phyloP scores from a whole-genome alignment of 2,888 invertebrate genomes.

The Salticus scenicus region DNA sequence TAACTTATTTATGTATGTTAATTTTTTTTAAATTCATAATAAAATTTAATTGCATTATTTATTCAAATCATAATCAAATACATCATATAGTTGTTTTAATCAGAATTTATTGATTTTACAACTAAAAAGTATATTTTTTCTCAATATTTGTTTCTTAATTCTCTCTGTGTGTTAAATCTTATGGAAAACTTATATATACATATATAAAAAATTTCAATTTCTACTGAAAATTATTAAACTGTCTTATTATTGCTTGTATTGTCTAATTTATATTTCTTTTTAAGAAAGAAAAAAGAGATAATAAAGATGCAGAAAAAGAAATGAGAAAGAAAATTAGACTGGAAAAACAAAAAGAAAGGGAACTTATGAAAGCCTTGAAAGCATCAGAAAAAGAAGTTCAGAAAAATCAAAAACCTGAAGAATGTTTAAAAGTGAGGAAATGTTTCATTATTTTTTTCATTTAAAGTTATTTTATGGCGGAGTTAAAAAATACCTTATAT shows the following conservation, averaged over 20 bases:
- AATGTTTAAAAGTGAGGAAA: slow-evolving; percentile 46
- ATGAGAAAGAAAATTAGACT: slow-evolving; percentile 32
- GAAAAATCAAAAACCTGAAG: slow-evolving; percentile 55
- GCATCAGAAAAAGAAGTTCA: slow-evolving; percentile 46
- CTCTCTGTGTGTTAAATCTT: too few species aligned
- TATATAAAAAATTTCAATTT: too few species aligned
- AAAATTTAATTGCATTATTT: too few species aligned
- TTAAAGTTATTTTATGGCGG: not conserved
- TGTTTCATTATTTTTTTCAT: not conserved
- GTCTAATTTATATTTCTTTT: not conserved
- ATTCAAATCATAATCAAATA: too few species aligned
- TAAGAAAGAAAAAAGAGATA: not conserved
- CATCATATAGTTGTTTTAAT: too few species aligned
- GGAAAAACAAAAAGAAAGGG: slow-evolving; percentile 43
- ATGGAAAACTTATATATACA: too few species aligned
- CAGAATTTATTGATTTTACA: too few species aligned
- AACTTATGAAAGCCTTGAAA: slow-evolving; percentile 49
- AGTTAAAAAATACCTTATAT: not conserved
- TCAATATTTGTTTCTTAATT: too few species aligned
- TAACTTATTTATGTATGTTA: too few species aligned
- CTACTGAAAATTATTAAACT: not conserved
- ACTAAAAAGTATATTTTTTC: too few species aligned
- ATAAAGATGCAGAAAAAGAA: slow-evolving; percentile 37
- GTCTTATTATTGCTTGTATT: not conserved
- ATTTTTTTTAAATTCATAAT: too few species aligned